phyloP scores from a whole-genome alignment of 2,797 vertebrate species.

The Leucoraja ocellata region DNA sequence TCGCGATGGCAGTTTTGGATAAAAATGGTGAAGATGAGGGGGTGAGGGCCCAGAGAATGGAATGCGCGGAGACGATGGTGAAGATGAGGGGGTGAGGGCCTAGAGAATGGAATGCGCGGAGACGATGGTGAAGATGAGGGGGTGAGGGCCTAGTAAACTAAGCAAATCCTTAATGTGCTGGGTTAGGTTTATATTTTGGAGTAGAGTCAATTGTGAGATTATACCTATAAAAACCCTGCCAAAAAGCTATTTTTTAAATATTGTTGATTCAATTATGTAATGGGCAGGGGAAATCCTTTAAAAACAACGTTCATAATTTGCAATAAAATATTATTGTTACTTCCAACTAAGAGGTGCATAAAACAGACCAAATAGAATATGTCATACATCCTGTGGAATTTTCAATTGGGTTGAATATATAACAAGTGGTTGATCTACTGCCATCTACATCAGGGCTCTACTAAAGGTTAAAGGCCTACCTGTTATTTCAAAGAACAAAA shows the following conservation, averaged over 20 bases:
- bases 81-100: too few species aligned
- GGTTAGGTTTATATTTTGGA: not conserved
- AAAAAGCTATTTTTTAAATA: not conserved
- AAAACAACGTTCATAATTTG: not conserved
- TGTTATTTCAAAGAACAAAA: not conserved
- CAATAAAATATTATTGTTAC: not conserved
- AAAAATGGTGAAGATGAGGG: too few species aligned
- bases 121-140: too few species aligned
- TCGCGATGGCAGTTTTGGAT: too few species aligned
- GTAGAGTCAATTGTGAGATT: not conserved
- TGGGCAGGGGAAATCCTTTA: not conserved
- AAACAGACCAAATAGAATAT: not conserved
- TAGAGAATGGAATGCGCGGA: too few species aligned
- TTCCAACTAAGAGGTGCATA: not conserved
- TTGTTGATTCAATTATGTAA: not conserved
- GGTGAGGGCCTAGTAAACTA: too few species aligned
- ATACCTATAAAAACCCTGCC: not conserved
- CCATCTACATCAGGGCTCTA: not conserved
- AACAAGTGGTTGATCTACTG: not conserved
- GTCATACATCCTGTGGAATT: not conserved
- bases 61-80: too few species aligned
- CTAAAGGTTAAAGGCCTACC: not conserved
- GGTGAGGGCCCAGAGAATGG: too few species aligned
- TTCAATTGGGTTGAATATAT: not conserved
- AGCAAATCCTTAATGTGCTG: constrained; percentile 1